Evolutionary conservation across 2,113 vertebrate genomes (phyloP).

Genomic region (Chinchilla lanigera): DNA sequence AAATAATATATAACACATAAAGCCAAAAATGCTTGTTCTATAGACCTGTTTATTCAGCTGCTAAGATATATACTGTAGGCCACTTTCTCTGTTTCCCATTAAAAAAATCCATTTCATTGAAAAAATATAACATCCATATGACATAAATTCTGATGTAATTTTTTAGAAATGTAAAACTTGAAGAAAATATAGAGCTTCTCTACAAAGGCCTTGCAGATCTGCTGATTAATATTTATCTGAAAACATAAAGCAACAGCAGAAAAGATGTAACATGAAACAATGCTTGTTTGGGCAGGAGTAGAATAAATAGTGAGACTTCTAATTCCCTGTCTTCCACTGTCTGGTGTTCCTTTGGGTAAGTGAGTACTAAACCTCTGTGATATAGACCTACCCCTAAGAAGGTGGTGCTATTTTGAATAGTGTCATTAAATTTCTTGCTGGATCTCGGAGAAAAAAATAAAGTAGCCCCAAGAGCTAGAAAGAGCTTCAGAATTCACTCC

Average conservation of each 20-base stretch:
- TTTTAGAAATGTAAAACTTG: constrained; percentile 65
- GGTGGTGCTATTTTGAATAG: constrained; percentile 7
- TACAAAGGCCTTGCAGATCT: background rate
- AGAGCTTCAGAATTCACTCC: background rate
- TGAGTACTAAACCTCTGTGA: background rate
- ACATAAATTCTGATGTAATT: constrained; percentile 71
- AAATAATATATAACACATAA: constrained; percentile 76
- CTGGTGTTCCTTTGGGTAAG: background rate
- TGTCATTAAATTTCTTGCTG: constrained; percentile 22
- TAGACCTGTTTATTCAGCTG: constrained; percentile 73
- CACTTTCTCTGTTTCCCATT: constrained; percentile 62
- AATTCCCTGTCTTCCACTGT: background rate
- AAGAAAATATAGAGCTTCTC: constrained; percentile 47
- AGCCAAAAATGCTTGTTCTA: constrained; percentile 66
- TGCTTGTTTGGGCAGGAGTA: background rate
- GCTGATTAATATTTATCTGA: constrained; percentile 53
- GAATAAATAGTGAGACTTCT: background rate
- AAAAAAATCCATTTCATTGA: constrained; percentile 73
- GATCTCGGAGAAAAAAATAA: background rate
- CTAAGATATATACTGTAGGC: constrained; percentile 57
- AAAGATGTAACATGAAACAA: background rate
- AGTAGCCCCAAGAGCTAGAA: background rate
- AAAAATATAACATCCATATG: constrained; percentile 69
- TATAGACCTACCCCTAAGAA: background rate
- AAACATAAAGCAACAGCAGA: background rate